These are phyloP conservation scores for Hassar affinis DNA, from an alignment of 2,113 vertebrate species.

Conservation along the genomic window DNA sequence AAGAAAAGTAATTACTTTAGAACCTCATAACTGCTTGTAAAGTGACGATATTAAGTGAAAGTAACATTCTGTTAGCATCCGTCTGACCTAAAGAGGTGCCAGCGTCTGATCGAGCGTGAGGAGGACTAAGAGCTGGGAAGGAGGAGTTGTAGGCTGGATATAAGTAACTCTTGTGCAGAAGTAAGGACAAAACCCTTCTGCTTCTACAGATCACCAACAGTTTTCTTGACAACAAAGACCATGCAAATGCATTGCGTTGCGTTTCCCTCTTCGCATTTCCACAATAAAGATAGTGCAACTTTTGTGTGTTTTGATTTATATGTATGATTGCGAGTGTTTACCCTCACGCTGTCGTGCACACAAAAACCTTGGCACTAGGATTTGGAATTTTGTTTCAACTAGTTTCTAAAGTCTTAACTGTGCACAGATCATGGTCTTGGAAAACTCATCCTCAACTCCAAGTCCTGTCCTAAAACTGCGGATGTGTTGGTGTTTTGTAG, in stretches of 20 bases:
- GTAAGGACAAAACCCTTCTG: constrained; percentile 31
- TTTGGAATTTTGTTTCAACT: constrained; percentile 47
- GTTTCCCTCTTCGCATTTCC: constrained; percentile 69
- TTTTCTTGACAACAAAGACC: constrained; percentile 54
- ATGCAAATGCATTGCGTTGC: too few relatives aligned
- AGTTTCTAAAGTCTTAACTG: constrained; percentile 55
- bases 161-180: constrained; percentile 44
- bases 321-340: constrained; percentile 32
- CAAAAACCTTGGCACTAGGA: constrained; percentile 53
- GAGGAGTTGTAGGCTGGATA: constrained; percentile 49
- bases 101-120: constrained; percentile 25
- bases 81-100: constrained; percentile 27
- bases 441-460: constrained; percentile 58
- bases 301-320: constrained; percentile 63
- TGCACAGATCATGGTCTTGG: constrained; percentile 73
- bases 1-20: constrained; percentile 14
- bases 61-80: constrained; percentile 27
- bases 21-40: constrained; percentile 21
- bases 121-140: constrained; percentile 12
- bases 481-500: constrained; percentile 15
- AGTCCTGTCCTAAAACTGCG: constrained; percentile 38
- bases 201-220: constrained; percentile 31
- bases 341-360: constrained; percentile 25
- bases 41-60: constrained; percentile 28
- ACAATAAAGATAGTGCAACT: constrained; percentile 95